Evolutionary conservation across 2,113 vertebrate genomes (phyloP).

Genomic region (Myotis brandtii): DNA sequence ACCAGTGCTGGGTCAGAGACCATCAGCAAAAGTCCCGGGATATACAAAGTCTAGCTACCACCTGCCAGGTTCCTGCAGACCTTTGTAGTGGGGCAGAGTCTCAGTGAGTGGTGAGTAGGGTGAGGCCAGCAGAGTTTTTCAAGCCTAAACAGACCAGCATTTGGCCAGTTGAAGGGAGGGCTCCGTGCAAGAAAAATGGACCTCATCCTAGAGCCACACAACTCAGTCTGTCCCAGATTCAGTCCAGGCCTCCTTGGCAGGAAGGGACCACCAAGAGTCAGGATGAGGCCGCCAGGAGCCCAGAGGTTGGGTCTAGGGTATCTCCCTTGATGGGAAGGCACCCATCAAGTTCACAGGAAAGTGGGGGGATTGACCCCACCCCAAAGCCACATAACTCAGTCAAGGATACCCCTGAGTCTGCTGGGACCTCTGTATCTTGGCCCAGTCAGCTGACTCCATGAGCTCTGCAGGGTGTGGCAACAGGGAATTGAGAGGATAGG

Average conservation of each 20-base stretch:
- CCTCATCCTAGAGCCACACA: background rate
- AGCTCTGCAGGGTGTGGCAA: background rate
- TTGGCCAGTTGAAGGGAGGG: background rate
- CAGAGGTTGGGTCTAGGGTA: background rate
- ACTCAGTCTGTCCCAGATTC: background rate
- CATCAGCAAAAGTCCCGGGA: background rate
- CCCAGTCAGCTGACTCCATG: background rate
- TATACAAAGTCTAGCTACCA: background rate
- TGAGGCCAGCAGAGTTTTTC: background rate
- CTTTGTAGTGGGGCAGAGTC: background rate
- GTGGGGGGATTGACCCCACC: background rate
- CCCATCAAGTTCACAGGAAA: background rate
- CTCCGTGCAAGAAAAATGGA: background rate
- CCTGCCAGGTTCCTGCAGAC: background rate
- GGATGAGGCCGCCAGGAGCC: background rate
- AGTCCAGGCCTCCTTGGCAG: background rate
- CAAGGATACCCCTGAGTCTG: background rate
- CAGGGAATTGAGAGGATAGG: background rate
- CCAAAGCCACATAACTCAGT: background rate
- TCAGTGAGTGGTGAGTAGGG: background rate
- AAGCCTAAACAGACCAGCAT: background rate
- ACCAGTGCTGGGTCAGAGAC: background rate
- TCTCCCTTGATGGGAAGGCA: background rate
- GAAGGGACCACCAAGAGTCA: background rate
- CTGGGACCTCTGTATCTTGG: background rate